A percentile compares a stretch with the other conserved stretches of the same genome.
Conservation (phyloP, 2,113 vertebrate genomes). For the Podarcis muralis region DNA sequence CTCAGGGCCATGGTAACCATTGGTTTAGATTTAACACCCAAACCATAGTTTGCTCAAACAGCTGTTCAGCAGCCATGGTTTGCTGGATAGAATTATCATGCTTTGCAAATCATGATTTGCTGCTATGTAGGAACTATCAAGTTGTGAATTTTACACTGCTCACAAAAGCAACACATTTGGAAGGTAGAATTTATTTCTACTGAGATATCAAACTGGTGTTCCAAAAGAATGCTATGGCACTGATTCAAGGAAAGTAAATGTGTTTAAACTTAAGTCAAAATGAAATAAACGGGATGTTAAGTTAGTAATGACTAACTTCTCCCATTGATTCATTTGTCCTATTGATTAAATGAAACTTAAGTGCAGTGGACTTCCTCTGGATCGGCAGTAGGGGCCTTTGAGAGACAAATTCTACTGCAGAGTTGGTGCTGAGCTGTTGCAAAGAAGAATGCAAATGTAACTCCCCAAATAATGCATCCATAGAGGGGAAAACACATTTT, state of each 20-base stretch:
- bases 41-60: neutral
- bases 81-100: neutral
- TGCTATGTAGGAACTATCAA: neutral
- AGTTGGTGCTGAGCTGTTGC: neutral
- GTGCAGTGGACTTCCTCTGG: neutral
- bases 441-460: neutral
- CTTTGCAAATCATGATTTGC: neutral
- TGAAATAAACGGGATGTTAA: neutral
- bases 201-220: neutral
- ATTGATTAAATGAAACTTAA: neutral
- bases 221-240: neutral
- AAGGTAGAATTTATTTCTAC: neutral
- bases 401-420: neutral
- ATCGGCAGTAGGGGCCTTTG: neutral
- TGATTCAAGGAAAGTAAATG: neutral
- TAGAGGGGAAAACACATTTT: neutral
- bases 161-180: neutral
- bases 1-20: neutral
- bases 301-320: neutral
- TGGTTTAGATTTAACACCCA: neutral
- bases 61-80: neutral
- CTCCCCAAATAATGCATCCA: neutral
- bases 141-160: neutral
- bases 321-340: neutral
- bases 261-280: no score